Percentiles rank a stretch among this genome's conserved stretches.
Evolutionary conservation across 2,113 vertebrate species (phyloP).

Genomic region (Podarcis cretensis): DNA sequence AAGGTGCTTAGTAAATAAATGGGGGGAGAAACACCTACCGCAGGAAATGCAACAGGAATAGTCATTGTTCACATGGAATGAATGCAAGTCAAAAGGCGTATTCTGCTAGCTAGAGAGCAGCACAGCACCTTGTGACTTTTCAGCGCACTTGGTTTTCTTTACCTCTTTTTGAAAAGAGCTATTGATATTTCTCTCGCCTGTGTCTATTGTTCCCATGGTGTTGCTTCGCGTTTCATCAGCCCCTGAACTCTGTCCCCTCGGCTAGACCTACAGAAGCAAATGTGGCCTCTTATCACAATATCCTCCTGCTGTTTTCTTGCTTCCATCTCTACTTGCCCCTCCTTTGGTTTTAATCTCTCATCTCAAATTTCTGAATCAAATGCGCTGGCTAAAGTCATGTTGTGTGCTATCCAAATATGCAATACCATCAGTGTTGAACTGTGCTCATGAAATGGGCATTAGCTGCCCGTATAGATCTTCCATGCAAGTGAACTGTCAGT

Average conservation of each 20-base stretch:
- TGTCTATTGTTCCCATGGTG: background rate
- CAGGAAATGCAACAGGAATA: fast-evolving
- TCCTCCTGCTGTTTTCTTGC: background rate
- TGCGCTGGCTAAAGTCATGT: background rate
- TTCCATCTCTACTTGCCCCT: background rate
- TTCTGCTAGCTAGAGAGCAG: background rate
- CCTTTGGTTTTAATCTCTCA: background rate
- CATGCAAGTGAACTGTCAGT: background rate
- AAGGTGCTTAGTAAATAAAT: background rate
- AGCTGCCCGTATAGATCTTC: background rate
- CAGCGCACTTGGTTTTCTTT: conserved; percentile 1
- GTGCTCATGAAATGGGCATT: background rate
- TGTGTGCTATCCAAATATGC: background rate
- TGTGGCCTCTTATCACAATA: conserved; percentile 2
- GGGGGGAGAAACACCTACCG: background rate
- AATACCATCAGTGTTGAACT: background rate
- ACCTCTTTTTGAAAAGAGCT: background rate
- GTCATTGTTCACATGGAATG: background rate
- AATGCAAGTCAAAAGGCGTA: conserved; percentile 9
- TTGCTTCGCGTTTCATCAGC: background rate
- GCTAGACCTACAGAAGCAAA: background rate
- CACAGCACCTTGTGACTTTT: background rate
- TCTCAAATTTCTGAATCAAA: background rate
- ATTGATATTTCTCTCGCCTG: conserved; percentile 1
- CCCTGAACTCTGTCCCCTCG: background rate